Conservation (phyloP, 1,140 invertebrate species). For the Ylistrum balloti region DNA sequence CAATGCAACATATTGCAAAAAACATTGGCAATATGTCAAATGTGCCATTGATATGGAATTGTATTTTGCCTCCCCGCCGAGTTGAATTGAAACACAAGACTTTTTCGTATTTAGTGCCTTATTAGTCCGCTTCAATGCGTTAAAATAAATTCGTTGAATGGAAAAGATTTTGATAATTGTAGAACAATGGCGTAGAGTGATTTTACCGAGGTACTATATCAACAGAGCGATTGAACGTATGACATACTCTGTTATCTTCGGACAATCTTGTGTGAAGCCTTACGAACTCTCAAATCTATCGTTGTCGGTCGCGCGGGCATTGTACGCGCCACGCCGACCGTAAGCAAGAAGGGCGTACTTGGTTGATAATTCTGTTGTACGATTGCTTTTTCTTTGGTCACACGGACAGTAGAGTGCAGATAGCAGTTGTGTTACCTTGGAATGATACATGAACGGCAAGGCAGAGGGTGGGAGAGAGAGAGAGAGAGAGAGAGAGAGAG, state of each 20-base stretch:
- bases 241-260: not conserved
- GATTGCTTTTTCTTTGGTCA: not conserved
- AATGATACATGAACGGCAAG: not conserved
- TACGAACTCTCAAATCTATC: constrained; percentile 7
- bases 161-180: constrained; percentile 23
- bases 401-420: not conserved
- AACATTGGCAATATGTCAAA: not conserved
- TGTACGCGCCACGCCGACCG: constrained; percentile 2
- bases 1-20: constrained; percentile 14
- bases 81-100: constrained; percentile 32
- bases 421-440: not conserved
- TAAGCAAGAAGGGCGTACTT: not conserved
- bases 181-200: not conserved
- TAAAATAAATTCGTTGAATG: constrained; percentile 39
- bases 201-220: constrained; percentile 20
- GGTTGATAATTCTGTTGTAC: not conserved
- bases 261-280: constrained; percentile 23
- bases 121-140: not conserved
- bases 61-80: constrained; percentile 29
- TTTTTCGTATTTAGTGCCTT: not conserved
- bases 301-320: not conserved
- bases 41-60: not conserved
- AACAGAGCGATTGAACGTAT: not conserved
- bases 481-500: not conserved
- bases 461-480: too few species aligned